These are phyloP conservation scores for Semibalanus balanoides DNA, from an alignment of 1,140 invertebrate genomes.

Conservation along the genomic window DNA sequence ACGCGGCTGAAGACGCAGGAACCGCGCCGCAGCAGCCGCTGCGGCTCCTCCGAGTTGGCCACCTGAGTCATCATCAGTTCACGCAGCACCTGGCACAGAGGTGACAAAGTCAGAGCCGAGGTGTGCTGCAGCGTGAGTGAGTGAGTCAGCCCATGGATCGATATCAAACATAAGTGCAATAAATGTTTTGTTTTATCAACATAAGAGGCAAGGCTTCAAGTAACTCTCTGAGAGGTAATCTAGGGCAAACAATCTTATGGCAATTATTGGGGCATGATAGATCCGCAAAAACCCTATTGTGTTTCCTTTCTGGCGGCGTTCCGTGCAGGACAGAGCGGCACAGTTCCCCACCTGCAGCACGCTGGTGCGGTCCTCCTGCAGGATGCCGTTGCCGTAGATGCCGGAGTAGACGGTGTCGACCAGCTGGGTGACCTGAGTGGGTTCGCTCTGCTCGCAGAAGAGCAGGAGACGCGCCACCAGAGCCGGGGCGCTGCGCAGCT, in stretches of 20 bases:
- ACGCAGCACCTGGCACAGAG: conserved; percentile 37
- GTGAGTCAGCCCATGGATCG: not conserved
- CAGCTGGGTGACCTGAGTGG: conserved; percentile 41
- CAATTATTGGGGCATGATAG: no score
- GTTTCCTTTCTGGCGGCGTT: no score
- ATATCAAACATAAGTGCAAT: not conserved
- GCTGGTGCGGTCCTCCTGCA: conserved; percentile 63
- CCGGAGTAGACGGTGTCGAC: conserved; percentile 60
- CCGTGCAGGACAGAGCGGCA: conserved; percentile 3
- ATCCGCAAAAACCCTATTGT: no score
- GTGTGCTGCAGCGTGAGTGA: not conserved
- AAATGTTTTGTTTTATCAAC: no score
- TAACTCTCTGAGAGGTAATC: not conserved
- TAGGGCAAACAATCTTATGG: no score
- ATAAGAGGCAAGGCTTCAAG: no score
- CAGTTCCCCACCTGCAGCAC: conserved; percentile 50
- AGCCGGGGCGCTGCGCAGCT: conserved; percentile 60
- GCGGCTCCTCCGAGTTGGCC: conserved; percentile 61
- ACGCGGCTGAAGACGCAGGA: conserved; percentile 78
- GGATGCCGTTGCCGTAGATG: conserved; percentile 64
- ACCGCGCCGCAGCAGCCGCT: conserved; percentile 62
- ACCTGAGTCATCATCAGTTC: conserved; percentile 73
- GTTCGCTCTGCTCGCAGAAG: conserved; percentile 29
- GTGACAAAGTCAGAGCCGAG: conserved; percentile 1
- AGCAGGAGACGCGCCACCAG: conserved; percentile 63